Evolutionary conservation across 1,140 invertebrate species (phyloP), one percentile per base, ranked within the genome.

Genomic region (Campoletis sonorensis): DNA sequence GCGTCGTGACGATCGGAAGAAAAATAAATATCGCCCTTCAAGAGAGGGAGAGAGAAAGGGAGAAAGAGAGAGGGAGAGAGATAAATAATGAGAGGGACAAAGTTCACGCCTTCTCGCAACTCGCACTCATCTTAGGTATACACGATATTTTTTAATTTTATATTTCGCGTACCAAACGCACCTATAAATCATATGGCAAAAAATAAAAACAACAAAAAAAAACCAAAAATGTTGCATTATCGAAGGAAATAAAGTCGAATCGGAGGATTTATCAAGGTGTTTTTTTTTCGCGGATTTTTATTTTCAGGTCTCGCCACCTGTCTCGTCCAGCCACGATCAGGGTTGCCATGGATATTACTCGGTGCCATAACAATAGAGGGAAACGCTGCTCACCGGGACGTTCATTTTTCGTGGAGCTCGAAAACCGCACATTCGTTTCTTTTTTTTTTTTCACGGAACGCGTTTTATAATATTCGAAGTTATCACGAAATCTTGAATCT

Each of bases 141-240:
- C 82, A 83, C 51, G 68, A 75, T 68, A 80, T 83, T 83, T 83
- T 83, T 80, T 83, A 81, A 83, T 81, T 83, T 83, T 83, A 83
- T 81, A 83, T 83, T 72, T 81, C 73, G 79, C 79, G 82, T 83
- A 73, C 23, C 64, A 7, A 40, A 79, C 82, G 82, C 82, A 83
- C 73, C 33, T 58, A 77, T 64, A 76, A 33, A 71, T 45, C 37
- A 72, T 76, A 58, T 78, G n/a, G 40, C 21, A 30, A 45, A 71
- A 37, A 37, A 37, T 37, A 37, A 68, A n/a, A 68, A 67, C 23
- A 77, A 5, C n/a, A 73, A 61, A 71, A 78, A 79, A 82, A 82
- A 58, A 58, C 37, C 27, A 80, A 70, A 40, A 79, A 72, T 72
- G 73, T 81, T 81, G 67, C 75, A 40, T 71, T 70, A 78, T 81